Evolutionary conservation across 1,140 invertebrate species (phyloP).

Genomic region (Trypoxylus dichotomus): DNA sequence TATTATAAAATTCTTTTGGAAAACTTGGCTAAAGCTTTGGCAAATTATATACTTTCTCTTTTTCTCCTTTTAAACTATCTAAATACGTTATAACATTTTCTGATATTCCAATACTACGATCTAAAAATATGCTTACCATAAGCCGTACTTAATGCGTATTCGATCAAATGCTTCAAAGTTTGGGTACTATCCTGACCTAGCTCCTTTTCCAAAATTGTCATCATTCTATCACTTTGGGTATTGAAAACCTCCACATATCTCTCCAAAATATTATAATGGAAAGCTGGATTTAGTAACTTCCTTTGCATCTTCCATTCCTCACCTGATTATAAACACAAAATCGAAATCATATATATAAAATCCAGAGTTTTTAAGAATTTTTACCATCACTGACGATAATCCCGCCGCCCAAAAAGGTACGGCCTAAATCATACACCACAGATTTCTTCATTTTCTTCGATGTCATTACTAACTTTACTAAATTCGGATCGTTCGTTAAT

Average conservation of each 20-base stretch:
- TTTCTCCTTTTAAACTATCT: too few relatives aligned
- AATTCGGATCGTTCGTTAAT: background rate
- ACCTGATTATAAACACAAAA: background rate
- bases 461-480: background rate
- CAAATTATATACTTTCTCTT: too few relatives aligned
- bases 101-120: too few relatives aligned
- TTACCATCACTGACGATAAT: background rate
- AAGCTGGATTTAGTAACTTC: background rate
- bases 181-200: background rate
- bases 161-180: background rate
- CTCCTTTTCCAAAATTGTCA: background rate
- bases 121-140: background rate
- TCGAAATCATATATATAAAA: background rate
- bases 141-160: background rate
- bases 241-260: background rate
- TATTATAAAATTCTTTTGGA: too few relatives aligned
- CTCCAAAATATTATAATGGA: background rate
- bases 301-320: background rate
- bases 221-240: background rate
- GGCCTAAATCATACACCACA: background rate
- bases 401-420: background rate
- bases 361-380: background rate
- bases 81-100: too few relatives aligned
- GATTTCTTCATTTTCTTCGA: background rate
- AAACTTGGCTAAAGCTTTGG: too few relatives aligned